A percentile compares a stretch with the other conserved stretches of the same genome.
These are phyloP conservation scores for Chaetodon trifascialis DNA, from an alignment of 2,113 vertebrate genomes.

Conservation along the genomic window DNA sequence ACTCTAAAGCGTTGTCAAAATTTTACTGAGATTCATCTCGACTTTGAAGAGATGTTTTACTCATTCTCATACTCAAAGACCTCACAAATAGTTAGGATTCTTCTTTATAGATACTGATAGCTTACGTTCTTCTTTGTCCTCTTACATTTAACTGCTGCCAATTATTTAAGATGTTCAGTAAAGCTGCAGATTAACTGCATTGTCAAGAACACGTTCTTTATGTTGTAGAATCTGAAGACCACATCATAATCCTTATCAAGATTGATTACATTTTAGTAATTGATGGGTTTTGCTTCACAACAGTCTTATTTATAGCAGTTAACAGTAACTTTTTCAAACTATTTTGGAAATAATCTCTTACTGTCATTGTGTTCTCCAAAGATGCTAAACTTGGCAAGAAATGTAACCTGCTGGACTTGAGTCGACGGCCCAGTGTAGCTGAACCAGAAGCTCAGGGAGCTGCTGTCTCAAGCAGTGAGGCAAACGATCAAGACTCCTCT, in stretches of 20 bases:
- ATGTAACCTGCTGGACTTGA: conserved; percentile 76
- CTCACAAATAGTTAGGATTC: not conserved
- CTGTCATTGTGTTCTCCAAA: conserved; percentile 50
- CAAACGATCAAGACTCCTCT: conserved; percentile 39
- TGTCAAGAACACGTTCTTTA: not conserved
- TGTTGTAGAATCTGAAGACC: not conserved
- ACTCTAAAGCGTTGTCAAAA: not conserved
- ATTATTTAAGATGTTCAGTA: not conserved
- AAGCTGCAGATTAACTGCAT: not conserved
- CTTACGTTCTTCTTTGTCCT: not conserved
- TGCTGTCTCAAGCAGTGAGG: conserved; percentile 19
- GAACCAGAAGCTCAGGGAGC: conserved; percentile 54
- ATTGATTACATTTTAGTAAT: not conserved
- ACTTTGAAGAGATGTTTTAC: not conserved
- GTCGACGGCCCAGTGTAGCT: conserved; percentile 54
- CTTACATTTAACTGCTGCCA: not conserved
- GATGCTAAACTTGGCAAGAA: conserved; percentile 80
- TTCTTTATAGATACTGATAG: not conserved
- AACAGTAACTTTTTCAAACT: not conserved
- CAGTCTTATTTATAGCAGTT: not conserved
- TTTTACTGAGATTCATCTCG: not conserved
- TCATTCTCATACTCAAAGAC: not conserved
- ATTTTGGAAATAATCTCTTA: not conserved
- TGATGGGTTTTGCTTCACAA: not conserved
- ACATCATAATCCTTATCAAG: not conserved